Evolutionary conservation across 2,888 invertebrate genomes (phyloP).

Genomic region (Thumatha senex): DNA sequence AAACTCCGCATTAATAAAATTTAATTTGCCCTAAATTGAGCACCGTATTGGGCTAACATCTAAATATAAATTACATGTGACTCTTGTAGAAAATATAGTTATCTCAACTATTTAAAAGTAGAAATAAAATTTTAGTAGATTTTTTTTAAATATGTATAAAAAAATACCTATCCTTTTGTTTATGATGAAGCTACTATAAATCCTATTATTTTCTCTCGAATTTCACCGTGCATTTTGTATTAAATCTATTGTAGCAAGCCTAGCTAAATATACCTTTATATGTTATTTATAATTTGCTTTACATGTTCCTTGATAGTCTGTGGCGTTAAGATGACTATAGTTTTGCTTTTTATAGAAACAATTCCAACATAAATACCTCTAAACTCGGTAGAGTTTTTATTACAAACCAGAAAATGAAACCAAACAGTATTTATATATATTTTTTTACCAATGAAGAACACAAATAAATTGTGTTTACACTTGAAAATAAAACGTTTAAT

Average conservation of each 20-base stretch:
- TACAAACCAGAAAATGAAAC: neutral
- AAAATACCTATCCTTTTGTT: conserved; percentile 9
- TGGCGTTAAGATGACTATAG: conserved; percentile 14
- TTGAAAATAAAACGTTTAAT: no score
- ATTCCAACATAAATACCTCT: conserved; percentile 13
- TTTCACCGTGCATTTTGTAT: conserved; percentile 28
- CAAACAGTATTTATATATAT: neutral
- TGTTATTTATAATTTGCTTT: conserved; percentile 1
- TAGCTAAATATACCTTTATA: neutral
- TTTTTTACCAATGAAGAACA: no score
- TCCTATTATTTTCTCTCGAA: conserved; percentile 34
- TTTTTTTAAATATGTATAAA: no score
- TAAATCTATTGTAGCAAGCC: conserved; percentile 18
- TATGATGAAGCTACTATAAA: conserved; percentile 11
- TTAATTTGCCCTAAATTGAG: no score
- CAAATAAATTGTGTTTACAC: no score
- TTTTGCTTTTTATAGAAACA: conserved; percentile 14
- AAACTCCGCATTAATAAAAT: no score
- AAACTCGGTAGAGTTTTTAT: conserved; percentile 3
- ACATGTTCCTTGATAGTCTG: conserved; percentile 4
- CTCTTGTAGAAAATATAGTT: neutral
- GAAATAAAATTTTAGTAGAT: no score
- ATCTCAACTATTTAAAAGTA: neutral
- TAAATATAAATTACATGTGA: neutral
- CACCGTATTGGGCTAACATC: neutral